These are phyloP conservation scores for Leptopilina syphax DNA, from an alignment of 2,888 invertebrate genomes.

Conservation along the genomic window DNA sequence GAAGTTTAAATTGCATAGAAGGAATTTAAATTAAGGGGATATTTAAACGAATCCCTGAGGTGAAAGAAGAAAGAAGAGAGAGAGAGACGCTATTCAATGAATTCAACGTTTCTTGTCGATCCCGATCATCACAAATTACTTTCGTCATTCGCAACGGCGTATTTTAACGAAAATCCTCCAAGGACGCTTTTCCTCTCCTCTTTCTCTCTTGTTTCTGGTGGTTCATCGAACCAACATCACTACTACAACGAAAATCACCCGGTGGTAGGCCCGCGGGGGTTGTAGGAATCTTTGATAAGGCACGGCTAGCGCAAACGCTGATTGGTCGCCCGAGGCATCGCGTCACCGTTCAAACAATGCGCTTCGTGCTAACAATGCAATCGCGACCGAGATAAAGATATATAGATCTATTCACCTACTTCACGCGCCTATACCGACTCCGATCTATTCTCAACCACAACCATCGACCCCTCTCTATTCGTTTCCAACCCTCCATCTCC, in stretches of 20 bases:
- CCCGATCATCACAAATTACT: slow-evolving; percentile 38
- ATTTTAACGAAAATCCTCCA: slow-evolving; percentile 12
- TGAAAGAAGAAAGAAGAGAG: not conserved
- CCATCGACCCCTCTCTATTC: no score
- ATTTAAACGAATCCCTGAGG: slow-evolving; percentile 35
- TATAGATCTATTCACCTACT: slow-evolving; percentile 49
- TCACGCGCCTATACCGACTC: slow-evolving; percentile 30
- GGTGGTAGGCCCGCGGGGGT: slow-evolving; percentile 55
- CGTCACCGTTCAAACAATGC: slow-evolving; percentile 72
- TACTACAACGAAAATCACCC: slow-evolving; percentile 22
- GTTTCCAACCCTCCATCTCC: not conserved
- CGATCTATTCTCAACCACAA: slow-evolving; percentile 36
- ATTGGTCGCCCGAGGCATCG: slow-evolving; percentile 71
- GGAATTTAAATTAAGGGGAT: slow-evolving; percentile 19
- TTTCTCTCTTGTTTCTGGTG: slow-evolving; percentile 2
- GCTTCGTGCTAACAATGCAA: slow-evolving; percentile 71
- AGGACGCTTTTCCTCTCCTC: slow-evolving; percentile 33
- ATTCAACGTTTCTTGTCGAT: slow-evolving; percentile 25
- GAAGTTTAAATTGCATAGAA: not conserved
- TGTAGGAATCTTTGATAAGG: slow-evolving; percentile 67
- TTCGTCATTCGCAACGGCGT: slow-evolving; percentile 17
- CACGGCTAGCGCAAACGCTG: slow-evolving; percentile 68
- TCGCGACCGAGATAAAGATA: slow-evolving; percentile 68
- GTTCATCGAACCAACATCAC: slow-evolving; percentile 28
- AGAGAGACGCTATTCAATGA: not conserved